Evolutionary conservation across 92 coral and sea anemone species (phyloP), one percentile per base, ranked within the genome.

Genomic region (Blastomussa wellsi): DNA sequence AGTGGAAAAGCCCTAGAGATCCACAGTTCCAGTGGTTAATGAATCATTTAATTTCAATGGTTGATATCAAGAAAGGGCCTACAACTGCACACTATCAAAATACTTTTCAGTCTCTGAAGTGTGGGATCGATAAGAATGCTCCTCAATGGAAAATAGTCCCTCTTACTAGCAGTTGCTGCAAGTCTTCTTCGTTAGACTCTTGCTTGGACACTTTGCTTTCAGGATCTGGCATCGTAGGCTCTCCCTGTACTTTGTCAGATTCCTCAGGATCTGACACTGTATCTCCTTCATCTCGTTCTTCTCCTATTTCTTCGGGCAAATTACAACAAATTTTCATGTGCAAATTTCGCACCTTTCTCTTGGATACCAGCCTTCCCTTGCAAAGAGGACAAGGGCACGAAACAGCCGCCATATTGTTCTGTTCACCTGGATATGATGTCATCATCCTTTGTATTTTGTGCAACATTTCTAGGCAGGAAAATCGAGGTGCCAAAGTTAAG

Each of bases 391-490:
- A 77, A 77, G 68, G 67, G 68, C 80, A 77, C 67, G 68, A 52
- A 77, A 76, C 66, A 29, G 80, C 67, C 80, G 48, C 68, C 68
- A 76, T 76, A 15, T 76, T 76, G 80, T 52, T 52, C 68, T 76
- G 66, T 76, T 51, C 32, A n/a, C 67, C 31, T 53, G 42, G 15
- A 32, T 52, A 20, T 53, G 62, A 49, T 28, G 79, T 75, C 28
- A 31, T 51, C 80, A 38, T 52, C 65, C 66, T 53, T 76, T 2
- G 42, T 33, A 52, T 15, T 24, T 10, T 52, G 13, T 76, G 42
- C 67, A 76, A 35, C 80, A 76, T 52, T 53, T 76, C n/a, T 53
- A 76, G 47, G 80, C 48, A 48, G 80, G 80, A 76, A 76, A 76
- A 76, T 76, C n/a, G 24, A 52, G 67, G 67, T 67, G 68, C 80